Percentiles rank a stretch among this genome's conserved stretches.
phyloP scores from a whole-genome alignment of 2,797 vertebrate genomes.

The Rhinichthys osculus region DNA sequence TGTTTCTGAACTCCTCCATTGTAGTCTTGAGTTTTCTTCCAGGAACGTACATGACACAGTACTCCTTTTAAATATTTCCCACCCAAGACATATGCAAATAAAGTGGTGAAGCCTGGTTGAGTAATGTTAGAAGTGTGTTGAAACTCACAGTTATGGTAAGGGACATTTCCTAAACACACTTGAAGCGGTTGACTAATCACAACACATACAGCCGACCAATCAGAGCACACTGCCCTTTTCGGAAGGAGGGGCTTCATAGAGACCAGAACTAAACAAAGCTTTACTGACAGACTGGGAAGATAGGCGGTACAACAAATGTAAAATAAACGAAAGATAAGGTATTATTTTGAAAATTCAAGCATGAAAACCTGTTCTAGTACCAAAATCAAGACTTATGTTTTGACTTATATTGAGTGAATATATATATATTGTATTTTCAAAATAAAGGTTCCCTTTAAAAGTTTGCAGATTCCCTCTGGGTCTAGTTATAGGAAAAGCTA shows the following conservation, averaged over 20 bases:
- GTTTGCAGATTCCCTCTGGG: background rate
- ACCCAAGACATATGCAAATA: background rate
- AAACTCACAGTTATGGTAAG: background rate
- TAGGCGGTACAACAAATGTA: background rate
- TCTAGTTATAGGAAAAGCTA: background rate
- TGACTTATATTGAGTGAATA: too few relatives aligned
- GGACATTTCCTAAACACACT: background rate
- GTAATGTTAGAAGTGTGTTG: background rate
- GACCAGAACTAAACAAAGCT: background rate
- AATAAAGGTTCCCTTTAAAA: background rate
- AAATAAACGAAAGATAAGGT: background rate
- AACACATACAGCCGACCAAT: background rate
- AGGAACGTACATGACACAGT: background rate
- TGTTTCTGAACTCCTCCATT: too few relatives aligned
- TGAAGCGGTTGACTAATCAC: background rate
- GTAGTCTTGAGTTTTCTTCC: background rate
- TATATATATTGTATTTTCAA: too few relatives aligned
- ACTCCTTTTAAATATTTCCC: background rate
- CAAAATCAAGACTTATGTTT: too few relatives aligned
- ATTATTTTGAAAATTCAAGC: background rate
- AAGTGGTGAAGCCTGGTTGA: background rate
- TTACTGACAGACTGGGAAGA: background rate
- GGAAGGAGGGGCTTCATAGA: background rate
- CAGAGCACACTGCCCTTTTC: background rate
- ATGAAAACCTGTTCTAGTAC: background rate